A percentile compares a stretch with the other conserved stretches of the same genome.
These are phyloP conservation scores for Cygnus buccinator DNA, from an alignment of 2,113 vertebrate species.

Conservation along the genomic window DNA sequence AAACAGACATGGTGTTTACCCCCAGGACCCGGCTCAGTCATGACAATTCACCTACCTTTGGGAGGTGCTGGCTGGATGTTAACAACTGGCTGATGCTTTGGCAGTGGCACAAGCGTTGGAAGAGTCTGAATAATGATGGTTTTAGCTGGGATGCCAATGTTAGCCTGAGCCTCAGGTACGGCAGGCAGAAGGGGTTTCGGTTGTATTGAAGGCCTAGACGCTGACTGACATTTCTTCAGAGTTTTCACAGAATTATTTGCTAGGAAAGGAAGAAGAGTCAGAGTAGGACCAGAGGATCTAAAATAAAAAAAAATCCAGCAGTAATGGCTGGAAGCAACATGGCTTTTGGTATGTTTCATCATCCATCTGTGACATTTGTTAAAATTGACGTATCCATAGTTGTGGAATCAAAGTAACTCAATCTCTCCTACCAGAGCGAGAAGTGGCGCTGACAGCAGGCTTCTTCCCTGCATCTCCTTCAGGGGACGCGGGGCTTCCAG, in stretches of 20 bases:
- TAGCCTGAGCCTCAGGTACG: conserved; percentile 79
- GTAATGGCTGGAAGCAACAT: background rate
- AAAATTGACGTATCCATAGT: background rate
- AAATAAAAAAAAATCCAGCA: background rate
- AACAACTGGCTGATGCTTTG: conserved; percentile 83
- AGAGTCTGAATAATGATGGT: conserved; percentile 92
- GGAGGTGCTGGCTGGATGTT: conserved; percentile 86
- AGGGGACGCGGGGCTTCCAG: conserved; percentile 70
- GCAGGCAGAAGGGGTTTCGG: conserved; percentile 87
- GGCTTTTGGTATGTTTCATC: background rate
- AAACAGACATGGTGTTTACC: background rate
- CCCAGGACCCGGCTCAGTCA: background rate
- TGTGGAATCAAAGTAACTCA: background rate
- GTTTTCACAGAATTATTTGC: conserved; percentile 73
- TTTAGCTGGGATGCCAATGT: conserved; percentile 83
- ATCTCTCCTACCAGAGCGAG: conserved; percentile 58
- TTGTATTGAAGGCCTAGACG: conserved; percentile 87
- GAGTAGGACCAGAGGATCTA: background rate
- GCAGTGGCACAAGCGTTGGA: conserved; percentile 82
- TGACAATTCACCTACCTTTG: conserved; percentile 77
- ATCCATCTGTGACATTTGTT: background rate
- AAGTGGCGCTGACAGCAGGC: conserved; percentile 8
- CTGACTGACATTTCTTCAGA: conserved; percentile 80
- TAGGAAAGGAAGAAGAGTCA: conserved; percentile 51
- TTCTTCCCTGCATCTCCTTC: conserved; percentile 72